phyloP scores from a whole-genome alignment of 2,113 vertebrate genomes.

The Pao palembangensis region DNA sequence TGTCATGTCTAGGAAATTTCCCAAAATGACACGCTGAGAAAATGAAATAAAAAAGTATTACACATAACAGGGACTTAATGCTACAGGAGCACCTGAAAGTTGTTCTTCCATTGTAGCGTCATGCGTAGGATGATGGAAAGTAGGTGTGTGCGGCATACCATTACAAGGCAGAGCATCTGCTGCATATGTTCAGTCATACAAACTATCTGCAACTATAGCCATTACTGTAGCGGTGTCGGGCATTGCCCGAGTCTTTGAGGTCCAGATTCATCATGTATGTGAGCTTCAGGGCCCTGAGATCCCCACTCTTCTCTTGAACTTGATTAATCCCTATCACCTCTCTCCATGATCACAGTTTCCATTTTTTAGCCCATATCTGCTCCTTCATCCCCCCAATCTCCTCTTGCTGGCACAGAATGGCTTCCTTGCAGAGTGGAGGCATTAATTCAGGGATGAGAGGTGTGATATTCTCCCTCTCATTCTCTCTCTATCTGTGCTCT shows the following conservation, averaged over 20 bases:
- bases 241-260: slow-evolving; percentile 21
- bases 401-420: slow-evolving; percentile 69
- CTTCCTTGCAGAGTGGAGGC: slow-evolving; percentile 70
- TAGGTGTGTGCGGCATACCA: too few relatives aligned
- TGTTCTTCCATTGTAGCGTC: too few relatives aligned
- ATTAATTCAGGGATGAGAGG: slow-evolving; percentile 77
- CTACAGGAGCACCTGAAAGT: slow-evolving; percentile 26
- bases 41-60: slow-evolving; percentile 51
- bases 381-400: slow-evolving; percentile 71
- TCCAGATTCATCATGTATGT: slow-evolving; percentile 14
- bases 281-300: slow-evolving; percentile 33
- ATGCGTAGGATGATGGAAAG: too few relatives aligned
- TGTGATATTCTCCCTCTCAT: slow-evolving; percentile 60
- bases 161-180: background rate
- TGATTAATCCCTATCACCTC: slow-evolving; percentile 70
- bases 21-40: slow-evolving; percentile 45
- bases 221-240: slow-evolving; percentile 11
- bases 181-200: slow-evolving; percentile 26
- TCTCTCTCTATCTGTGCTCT: slow-evolving; percentile 45
- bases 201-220: slow-evolving; percentile 2
- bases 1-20: slow-evolving; percentile 57
- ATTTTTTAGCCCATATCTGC: slow-evolving; percentile 71
- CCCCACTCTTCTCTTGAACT: slow-evolving; percentile 52
- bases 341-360: slow-evolving; percentile 57
- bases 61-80: slow-evolving; percentile 39